Conservation (phyloP, 2,113 vertebrate species). For the Tachysurus fulvidraco region DNA sequence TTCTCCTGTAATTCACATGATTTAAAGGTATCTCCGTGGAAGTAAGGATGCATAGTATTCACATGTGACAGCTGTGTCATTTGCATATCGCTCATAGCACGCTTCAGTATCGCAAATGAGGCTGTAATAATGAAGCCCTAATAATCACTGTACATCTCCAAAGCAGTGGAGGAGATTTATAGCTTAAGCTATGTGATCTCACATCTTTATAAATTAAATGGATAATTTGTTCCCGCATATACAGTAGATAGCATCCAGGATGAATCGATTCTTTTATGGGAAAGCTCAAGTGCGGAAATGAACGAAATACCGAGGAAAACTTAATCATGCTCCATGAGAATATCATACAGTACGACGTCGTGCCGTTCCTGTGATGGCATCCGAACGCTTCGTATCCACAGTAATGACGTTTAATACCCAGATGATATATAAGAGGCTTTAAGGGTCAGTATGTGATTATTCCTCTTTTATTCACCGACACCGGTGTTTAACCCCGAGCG, state of each 20-base stretch:
- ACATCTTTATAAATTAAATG: slow-evolving; percentile 33
- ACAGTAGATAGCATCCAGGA: not conserved
- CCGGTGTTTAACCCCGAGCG: slow-evolving; percentile 6
- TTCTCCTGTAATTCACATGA: not conserved
- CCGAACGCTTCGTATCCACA: not conserved
- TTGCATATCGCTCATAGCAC: slow-evolving; percentile 33
- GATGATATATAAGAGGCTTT: not conserved
- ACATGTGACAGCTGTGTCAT: not conserved
- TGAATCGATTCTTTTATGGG: slow-evolving; percentile 31
- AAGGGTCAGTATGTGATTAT: slow-evolving; percentile 17
- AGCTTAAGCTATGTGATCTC: slow-evolving; percentile 12
- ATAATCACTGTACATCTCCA: slow-evolving; percentile 41
- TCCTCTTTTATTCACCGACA: not conserved
- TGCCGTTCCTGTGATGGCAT: not conserved
- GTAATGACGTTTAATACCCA: not conserved
- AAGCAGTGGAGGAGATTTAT: slow-evolving; percentile 13
- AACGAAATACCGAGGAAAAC: not conserved
- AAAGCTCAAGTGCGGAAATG: not conserved
- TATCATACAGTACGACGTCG: not conserved
- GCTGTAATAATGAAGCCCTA: slow-evolving; percentile 45
- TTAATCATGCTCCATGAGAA: slow-evolving; percentile 10
- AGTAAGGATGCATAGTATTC: not conserved
- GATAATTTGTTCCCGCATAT: slow-evolving; percentile 24
- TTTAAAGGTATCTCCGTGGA: not conserved
- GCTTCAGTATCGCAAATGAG: slow-evolving; percentile 45